These are phyloP conservation scores for Exocentrus adspersus DNA, from an alignment of 2,888 invertebrate genomes.

Conservation along the genomic window DNA sequence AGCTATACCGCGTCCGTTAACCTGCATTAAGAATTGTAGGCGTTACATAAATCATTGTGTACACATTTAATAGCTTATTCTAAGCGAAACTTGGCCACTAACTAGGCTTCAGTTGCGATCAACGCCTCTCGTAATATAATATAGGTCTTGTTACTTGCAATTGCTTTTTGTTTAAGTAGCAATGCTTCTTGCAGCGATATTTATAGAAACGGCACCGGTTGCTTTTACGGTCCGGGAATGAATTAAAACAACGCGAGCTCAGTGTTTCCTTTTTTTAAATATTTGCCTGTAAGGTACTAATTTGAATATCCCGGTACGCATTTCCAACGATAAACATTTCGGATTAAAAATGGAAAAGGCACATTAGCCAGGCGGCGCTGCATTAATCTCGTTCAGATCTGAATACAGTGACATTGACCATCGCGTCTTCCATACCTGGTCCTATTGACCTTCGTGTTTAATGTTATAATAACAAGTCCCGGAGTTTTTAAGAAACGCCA, in stretches of 20 bases:
- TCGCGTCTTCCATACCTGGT: conserved; percentile 11
- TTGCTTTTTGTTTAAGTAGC: conserved; percentile 7
- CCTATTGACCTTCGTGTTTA: conserved; percentile 21
- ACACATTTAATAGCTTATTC: conserved; percentile 24
- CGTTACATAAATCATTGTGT: conserved; percentile 22
- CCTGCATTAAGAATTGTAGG: conserved; percentile 19
- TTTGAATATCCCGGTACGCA: conserved; percentile 17
- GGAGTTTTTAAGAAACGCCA: no score
- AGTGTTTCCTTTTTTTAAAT: neutral
- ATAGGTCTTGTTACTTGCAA: conserved; percentile 16
- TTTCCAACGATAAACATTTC: conserved; percentile 8
- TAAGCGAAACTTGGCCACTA: conserved; percentile 21
- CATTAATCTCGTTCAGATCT: conserved; percentile 19
- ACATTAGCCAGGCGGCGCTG: conserved; percentile 11
- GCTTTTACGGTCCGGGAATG: neutral
- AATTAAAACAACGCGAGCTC: neutral
- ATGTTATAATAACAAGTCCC: no score
- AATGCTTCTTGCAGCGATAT: neutral
- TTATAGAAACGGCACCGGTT: neutral
- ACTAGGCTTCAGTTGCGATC: conserved; percentile 21
- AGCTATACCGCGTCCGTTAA: neutral
- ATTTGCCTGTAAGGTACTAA: neutral
- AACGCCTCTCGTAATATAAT: conserved; percentile 18
- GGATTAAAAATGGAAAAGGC: conserved; percentile 22
- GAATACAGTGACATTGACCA: conserved; percentile 28